Base-by-base conservation (phyloP, 2,888 invertebrate species). In the Mesodorylaimus sp. region DNA sequence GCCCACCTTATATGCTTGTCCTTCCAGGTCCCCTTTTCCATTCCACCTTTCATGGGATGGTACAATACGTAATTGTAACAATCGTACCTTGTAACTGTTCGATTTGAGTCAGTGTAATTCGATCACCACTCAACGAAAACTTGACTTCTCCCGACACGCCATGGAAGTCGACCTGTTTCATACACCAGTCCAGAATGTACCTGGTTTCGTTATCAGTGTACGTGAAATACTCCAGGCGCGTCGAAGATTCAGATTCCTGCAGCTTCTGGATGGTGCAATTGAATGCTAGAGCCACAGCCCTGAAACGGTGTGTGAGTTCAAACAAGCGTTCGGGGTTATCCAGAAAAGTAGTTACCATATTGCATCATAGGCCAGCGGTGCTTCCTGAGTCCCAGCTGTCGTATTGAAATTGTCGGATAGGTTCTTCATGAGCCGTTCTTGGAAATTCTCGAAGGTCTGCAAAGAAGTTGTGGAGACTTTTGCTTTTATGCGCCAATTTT, bases 121-220 rank as follows among this genome's bases (percentile, higher is more conserved):
- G 79, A 74, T 97, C 97, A 59, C 97, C 97, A 55, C 70, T 68
- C 7, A 91, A 89, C 59, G 91, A 91, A 73, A 97, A 99, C 36
- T 91, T 93, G 54, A 99, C 97, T 62, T 81, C 77, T 44, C 95
- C 95, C 65, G 95, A 97, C 55, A 97, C 86, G 55, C 97, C 97
- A 48, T 88, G 76, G 70, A 97, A 97, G 63, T 88, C 84, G 23
- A 93, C 95, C n/a, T 87, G 83, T 72, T 93, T 93, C 74, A 97
- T 91, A 37, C 95, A 93, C 54, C 85, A 80, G 71, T 93, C 93
- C 64, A 97, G 86, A 68, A 88, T 86, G 68, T 86, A 82, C 7
- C 88, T 88, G 52, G 91, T 89, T 66, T 83, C 81, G 66, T 84
- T 83, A 71, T 91, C 86, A 38, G 83, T 84, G 70, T 97, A 97